Base-by-base conservation (phyloP, 2,113 vertebrate genomes). In the Melanerpes aurifrons region DNA sequence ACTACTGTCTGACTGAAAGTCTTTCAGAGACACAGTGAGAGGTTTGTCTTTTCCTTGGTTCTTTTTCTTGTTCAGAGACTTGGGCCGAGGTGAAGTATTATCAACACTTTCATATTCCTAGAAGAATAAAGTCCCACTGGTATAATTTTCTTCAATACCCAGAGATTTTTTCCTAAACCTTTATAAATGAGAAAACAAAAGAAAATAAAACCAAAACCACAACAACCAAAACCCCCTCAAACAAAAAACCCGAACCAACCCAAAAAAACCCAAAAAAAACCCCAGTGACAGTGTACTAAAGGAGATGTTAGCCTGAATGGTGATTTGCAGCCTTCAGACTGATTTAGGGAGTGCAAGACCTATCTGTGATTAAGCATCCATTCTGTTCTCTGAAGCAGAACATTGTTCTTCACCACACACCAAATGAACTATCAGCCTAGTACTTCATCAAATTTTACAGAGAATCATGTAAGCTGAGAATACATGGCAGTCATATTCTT, bases 11-110 rank as follows among this genome's bases (percentile, higher is more conserved):
- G 98, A 98, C 86, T 99, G 99, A 96, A 99, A 99, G 94, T 99
- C 98, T 97, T 99, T 99, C 89, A 99, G 97, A 77, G 99, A 98
- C 87, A 99, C 98, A 3, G 98, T 99, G 54, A 97, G 93, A 96
- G 98, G 98, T 97, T 98, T 99, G 89, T 99, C 98, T 97, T 99
- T 99, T 80, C 98, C 98, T 95, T 99, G 98, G 47, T 96, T 98
- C 97, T 98, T 99, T 96, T 99, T 99, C 96, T 99, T 99, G 80
- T 98, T 98, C 69, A 96, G 96, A 93, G 96, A 97, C 93, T 98
- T 98, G 83, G 98, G 96, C 90, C 98, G 98, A 87, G 98, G 97
- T 47, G 98, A 98, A 87, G 97, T 90, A 54, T 96, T 94, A 93
- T 98, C 98, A 92, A 95, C 83, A 91, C 87, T 97, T 96, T 97